Evolutionary conservation across 2,888 invertebrate genomes (phyloP).

Genomic region (Orchesellides sinensis): DNA sequence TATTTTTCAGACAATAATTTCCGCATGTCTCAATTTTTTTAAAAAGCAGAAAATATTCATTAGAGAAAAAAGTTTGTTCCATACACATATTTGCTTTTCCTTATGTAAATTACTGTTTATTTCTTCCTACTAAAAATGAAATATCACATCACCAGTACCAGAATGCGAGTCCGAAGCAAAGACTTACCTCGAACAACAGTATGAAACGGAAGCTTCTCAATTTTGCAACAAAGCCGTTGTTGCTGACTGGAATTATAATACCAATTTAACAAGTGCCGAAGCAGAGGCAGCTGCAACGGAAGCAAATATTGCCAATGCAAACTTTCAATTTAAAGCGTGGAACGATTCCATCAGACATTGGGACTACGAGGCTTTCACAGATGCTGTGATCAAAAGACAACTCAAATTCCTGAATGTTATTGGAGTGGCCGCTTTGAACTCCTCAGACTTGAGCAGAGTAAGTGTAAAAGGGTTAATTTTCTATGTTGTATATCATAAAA

Average conservation of each 20-base stretch:
- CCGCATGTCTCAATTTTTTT: too few relatives aligned
- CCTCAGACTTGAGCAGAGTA: slow-evolving; percentile 86
- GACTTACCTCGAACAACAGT: slow-evolving; percentile 56
- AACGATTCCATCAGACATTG: slow-evolving; percentile 62
- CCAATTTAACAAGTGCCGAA: slow-evolving; percentile 75
- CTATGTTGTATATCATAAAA: slow-evolving; percentile 8
- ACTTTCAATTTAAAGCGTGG: slow-evolving; percentile 67
- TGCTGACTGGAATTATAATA: slow-evolving; percentile 77
- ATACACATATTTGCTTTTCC: not conserved
- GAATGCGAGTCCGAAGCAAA: slow-evolving; percentile 61
- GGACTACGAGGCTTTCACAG: slow-evolving; percentile 58
- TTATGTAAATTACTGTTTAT: not conserved
- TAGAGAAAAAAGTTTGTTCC: too few relatives aligned
- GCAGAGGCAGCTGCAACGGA: slow-evolving; percentile 47
- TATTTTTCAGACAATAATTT: not conserved
- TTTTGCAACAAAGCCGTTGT: slow-evolving; percentile 76
- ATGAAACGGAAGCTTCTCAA: slow-evolving; percentile 52
- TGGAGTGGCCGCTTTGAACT: slow-evolving; percentile 85
- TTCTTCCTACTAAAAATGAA: not conserved
- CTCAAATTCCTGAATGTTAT: slow-evolving; percentile 84
- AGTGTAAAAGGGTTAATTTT: too few relatives aligned
- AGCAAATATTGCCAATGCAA: slow-evolving; percentile 59
- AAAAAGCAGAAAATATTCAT: too few relatives aligned
- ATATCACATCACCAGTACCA: slow-evolving; percentile 20
- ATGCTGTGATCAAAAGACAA: slow-evolving; percentile 79